phyloP scores from a whole-genome alignment of 2,113 vertebrate genomes.

The Cinclus mexicanus region DNA sequence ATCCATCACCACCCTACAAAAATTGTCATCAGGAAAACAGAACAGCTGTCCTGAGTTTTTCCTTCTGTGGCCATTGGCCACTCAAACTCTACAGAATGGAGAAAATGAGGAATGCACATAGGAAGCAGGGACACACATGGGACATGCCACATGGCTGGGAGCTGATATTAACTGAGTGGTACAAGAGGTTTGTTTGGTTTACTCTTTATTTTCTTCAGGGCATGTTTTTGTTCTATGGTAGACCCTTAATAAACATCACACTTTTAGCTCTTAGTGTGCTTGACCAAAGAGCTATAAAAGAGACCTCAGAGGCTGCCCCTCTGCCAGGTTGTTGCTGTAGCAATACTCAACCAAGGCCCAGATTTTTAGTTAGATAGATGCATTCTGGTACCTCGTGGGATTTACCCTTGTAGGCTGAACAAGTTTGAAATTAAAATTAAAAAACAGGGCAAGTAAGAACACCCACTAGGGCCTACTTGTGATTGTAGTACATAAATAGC shows the following conservation, averaged over 20 bases:
- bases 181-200: not conserved
- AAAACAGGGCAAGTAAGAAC: conserved; percentile 39
- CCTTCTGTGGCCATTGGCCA: not conserved
- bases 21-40: not conserved
- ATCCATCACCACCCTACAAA: not conserved
- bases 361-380: not conserved
- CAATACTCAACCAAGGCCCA: not conserved
- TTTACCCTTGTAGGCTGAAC: conserved; percentile 30
- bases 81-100: not conserved
- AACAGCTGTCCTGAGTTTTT: not conserved
- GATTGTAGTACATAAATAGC: conserved; percentile 13
- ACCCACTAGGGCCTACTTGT: conserved; percentile 4
- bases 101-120: not conserved
- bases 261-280: not conserved
- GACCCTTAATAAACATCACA: not conserved
- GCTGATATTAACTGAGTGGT: not conserved
- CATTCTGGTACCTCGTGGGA: not conserved
- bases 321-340: not conserved
- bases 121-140: not conserved
- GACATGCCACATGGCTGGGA: not conserved
- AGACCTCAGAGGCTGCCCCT: not conserved
- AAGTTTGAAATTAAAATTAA: conserved; percentile 49
- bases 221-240: not conserved
- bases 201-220: not conserved
- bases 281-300: not conserved